Evolutionary conservation across 2,797 vertebrate genomes (phyloP).

Genomic region (Scolopax rusticola): DNA sequence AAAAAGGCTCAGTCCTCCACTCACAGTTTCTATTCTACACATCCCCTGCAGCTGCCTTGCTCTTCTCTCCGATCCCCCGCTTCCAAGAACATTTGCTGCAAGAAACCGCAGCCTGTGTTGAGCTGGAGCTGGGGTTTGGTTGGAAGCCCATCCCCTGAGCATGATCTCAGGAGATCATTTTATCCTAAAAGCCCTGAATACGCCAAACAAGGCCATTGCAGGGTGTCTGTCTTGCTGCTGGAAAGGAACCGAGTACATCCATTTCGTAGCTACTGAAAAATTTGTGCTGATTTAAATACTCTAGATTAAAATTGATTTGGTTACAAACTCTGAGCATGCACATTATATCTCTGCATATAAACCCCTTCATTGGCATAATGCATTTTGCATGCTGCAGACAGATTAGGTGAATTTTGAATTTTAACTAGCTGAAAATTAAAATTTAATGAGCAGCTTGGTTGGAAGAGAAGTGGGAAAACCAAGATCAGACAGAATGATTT

Average conservation of each 20-base stretch:
- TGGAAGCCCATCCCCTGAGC: not conserved
- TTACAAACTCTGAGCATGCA: not conserved
- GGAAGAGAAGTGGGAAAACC: slow-evolving; percentile 16
- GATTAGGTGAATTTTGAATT: slow-evolving; percentile 54
- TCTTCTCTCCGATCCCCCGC: not conserved
- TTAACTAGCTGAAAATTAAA: slow-evolving; percentile 64
- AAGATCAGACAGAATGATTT: not conserved
- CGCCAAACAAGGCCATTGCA: not conserved
- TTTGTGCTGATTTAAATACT: slow-evolving; percentile 7
- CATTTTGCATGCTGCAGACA: slow-evolving; percentile 43
- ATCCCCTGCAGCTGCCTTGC: slow-evolving; percentile 7
- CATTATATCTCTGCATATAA: slow-evolving; percentile 28
- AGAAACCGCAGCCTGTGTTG: not conserved
- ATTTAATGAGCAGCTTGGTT: slow-evolving; percentile 37
- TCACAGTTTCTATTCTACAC: not conserved
- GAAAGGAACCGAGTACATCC: not conserved
- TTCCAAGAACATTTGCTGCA: not conserved
- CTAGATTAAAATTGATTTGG: slow-evolving; percentile 31
- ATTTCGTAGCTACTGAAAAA: not conserved
- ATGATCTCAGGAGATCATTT: not conserved
- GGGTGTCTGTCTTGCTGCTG: not conserved
- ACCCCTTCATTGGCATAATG: slow-evolving; percentile 34
- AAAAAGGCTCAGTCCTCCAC: not conserved
- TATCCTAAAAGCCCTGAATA: not conserved
- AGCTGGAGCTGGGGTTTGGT: not conserved